phyloP scores from a whole-genome alignment of 2,113 vertebrate genomes.

The Pseudopipra pipra region DNA sequence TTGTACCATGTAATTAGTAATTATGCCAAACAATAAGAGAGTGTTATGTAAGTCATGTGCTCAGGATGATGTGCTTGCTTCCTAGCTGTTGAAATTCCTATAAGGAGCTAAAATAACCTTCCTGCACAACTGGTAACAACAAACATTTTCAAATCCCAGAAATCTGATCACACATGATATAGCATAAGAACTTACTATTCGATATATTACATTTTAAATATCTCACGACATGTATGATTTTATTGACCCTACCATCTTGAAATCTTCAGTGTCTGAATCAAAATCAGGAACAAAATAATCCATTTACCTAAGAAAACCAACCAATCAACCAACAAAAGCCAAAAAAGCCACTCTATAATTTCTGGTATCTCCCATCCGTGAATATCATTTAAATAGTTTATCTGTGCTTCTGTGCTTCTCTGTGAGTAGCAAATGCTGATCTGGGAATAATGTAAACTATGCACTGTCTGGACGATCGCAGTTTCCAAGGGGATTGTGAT shows the following conservation, averaged over 20 bases:
- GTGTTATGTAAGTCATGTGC: not conserved
- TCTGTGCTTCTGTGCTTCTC: not conserved
- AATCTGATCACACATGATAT: not conserved
- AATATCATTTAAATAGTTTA: not conserved
- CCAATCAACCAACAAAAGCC: rapidly evolving
- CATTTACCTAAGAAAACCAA: not conserved
- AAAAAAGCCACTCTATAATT: not conserved
- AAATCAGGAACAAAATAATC: not conserved
- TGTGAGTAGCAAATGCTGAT: not conserved
- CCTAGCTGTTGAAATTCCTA: not conserved
- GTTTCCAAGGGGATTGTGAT: constrained; percentile 22
- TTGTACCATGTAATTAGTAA: not conserved
- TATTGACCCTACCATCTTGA: not conserved
- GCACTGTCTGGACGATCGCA: not conserved
- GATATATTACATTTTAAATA: not conserved
- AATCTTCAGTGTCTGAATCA: not conserved
- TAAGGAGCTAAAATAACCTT: not conserved
- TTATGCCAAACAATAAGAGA: not conserved
- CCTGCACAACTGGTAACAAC: not conserved
- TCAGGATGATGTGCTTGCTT: not conserved
- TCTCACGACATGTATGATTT: not conserved
- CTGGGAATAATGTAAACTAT: not conserved
- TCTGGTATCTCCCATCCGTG: not conserved
- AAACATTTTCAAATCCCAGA: not conserved
- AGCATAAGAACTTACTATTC: not conserved